These are phyloP conservation scores for Enteromius fasciolatus DNA, from an alignment of 2,797 vertebrate species.

Conservation along the genomic window DNA sequence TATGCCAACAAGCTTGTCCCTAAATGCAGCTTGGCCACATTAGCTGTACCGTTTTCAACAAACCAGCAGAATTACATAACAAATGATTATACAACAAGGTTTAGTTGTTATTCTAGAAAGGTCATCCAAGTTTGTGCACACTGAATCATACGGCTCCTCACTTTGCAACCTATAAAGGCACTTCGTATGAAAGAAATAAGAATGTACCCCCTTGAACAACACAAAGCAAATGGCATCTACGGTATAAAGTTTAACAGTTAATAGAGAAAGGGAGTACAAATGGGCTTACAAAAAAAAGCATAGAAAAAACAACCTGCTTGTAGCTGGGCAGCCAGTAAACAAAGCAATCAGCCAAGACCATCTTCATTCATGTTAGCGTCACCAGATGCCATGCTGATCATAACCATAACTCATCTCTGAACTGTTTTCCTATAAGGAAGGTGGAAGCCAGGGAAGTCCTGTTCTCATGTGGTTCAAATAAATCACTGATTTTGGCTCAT, in stretches of 20 bases:
- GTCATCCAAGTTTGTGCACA: constrained; percentile 33
- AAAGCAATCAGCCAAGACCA: constrained; percentile 79
- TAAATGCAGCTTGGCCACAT: constrained; percentile 18
- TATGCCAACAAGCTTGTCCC: constrained; percentile 7
- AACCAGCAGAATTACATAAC: constrained; percentile 40
- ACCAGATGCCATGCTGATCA: constrained; percentile 74
- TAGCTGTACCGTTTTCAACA: constrained; percentile 27
- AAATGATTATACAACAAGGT: constrained; percentile 29
- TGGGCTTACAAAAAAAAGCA: neutral
- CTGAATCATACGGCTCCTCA: constrained; percentile 18
- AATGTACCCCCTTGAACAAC: neutral
- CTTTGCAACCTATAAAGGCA: constrained; percentile 12
- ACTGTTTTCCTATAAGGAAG: constrained; percentile 16
- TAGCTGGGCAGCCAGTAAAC: constrained; percentile 33
- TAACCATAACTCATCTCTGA: constrained; percentile 54
- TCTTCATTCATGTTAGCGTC: constrained; percentile 77
- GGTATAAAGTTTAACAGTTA: neutral
- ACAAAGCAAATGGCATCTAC: neutral
- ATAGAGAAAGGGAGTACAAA: neutral
- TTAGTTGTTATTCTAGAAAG: constrained; percentile 21
- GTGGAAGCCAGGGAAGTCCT: constrained; percentile 19
- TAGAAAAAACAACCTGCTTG: neutral
- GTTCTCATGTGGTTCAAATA: constrained; percentile 26
- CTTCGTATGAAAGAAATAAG: neutral
- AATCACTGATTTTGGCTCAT: neutral